Conservation (phyloP, 2,113 vertebrate genomes). For the Panthera leo region DNA sequence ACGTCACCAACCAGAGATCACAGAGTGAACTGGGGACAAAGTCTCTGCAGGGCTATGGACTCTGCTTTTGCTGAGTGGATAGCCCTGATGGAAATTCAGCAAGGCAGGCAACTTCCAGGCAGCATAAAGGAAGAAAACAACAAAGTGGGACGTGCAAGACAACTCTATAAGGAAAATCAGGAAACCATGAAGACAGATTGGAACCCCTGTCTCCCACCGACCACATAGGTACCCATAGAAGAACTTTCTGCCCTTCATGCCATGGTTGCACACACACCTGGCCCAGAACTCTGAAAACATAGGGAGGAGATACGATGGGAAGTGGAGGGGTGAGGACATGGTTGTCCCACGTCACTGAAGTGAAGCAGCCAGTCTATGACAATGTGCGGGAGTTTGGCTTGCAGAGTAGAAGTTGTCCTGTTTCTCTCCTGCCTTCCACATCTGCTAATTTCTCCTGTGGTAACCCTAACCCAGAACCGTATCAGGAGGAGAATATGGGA, state of each 20-base stretch:
- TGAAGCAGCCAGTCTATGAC: not conserved
- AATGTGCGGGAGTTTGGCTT: not conserved
- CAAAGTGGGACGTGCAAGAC: not conserved
- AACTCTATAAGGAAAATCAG: not conserved
- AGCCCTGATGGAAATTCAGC: not conserved
- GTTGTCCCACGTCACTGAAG: not conserved
- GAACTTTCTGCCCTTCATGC: not conserved
- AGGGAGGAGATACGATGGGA: accelerated
- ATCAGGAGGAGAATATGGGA: not conserved
- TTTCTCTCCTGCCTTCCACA: not conserved
- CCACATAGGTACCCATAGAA: not conserved
- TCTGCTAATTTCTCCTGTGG: not conserved
- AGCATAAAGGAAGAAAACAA: not conserved
- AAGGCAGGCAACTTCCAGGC: not conserved
- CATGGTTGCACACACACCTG: not conserved
- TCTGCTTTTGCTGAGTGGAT: not conserved
- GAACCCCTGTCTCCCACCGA: not conserved
- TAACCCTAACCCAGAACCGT: not conserved
- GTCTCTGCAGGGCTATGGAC: not conserved
- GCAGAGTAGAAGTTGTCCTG: accelerated
- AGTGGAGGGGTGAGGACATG: not conserved
- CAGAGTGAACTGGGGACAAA: not conserved
- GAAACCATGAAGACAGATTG: not conserved
- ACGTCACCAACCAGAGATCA: not conserved
- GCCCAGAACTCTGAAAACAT: too few relatives aligned